Evolutionary conservation across 2,888 invertebrate genomes (phyloP).

Genomic region (Phania funesta): DNA sequence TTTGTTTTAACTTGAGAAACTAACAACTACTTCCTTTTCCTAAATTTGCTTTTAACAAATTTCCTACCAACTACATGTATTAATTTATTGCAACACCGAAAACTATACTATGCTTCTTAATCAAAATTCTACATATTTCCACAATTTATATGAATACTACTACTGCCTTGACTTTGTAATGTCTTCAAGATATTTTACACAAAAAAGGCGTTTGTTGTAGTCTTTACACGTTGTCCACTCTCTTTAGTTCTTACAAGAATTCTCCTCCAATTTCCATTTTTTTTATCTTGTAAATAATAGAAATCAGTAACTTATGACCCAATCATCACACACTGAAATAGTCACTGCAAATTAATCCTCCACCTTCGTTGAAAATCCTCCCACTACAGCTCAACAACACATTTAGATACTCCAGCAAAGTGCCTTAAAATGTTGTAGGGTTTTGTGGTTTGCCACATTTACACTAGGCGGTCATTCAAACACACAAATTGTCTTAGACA

Average conservation of each 20-base stretch:
- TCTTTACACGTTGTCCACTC: constrained; percentile 7
- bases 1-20: too few species aligned
- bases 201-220: constrained; percentile 45
- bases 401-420: background rate
- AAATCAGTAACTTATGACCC: constrained; percentile 65
- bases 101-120: background rate
- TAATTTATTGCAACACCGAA: background rate
- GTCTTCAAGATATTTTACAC: constrained; percentile 18
- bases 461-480: constrained; percentile 59
- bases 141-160: background rate
- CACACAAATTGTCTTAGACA: constrained; percentile 28
- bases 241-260: background rate
- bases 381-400: constrained; percentile 1
- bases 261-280: background rate
- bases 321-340: constrained; percentile 52
- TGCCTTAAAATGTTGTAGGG: constrained; percentile 23
- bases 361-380: background rate
- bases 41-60: background rate
- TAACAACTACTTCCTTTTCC: background rate
- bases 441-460: constrained; percentile 50
- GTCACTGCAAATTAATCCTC: constrained; percentile 40
- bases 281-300: constrained; percentile 55
- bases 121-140: background rate
- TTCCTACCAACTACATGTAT: background rate
- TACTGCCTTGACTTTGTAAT: background rate